phyloP scores from a whole-genome alignment of 2,113 vertebrate species.

The Condylura cristata region DNA sequence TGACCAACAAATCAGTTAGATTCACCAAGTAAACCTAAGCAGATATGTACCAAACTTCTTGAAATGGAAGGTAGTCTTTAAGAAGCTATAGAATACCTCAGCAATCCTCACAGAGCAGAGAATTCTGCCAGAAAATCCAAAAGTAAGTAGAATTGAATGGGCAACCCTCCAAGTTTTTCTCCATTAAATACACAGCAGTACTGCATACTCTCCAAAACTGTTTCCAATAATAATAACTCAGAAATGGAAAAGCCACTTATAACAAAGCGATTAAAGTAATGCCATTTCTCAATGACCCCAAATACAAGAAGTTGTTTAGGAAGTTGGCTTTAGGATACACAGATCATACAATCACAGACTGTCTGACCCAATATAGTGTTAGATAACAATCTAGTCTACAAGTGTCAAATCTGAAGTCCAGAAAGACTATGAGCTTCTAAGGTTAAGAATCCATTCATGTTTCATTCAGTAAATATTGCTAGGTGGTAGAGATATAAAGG shows the following conservation, averaged over 20 bases:
- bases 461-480: conserved; percentile 42
- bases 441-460: conserved; percentile 38
- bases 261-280: conserved; percentile 32
- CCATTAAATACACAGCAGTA: conserved; percentile 34
- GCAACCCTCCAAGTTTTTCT: conserved; percentile 54
- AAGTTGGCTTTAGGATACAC: conserved; percentile 47
- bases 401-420: conserved; percentile 21
- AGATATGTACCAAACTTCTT: neutral
- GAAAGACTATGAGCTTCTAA: conserved; percentile 12
- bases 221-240: conserved; percentile 69
- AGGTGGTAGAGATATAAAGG: conserved; percentile 14
- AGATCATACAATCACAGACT: conserved; percentile 31
- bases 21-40: neutral
- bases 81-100: conserved; percentile 21
- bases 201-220: conserved; percentile 46
- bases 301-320: conserved; percentile 24
- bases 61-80: conserved; percentile 9
- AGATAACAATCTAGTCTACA: conserved; percentile 16
- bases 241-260: conserved; percentile 53
- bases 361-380: conserved; percentile 13
- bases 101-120: conserved; percentile 2
- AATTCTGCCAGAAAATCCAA: conserved; percentile 30
- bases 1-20: conserved; percentile 28
- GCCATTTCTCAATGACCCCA: conserved; percentile 56
- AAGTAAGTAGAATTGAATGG: conserved; percentile 57